Percentiles rank a stretch among this genome's conserved stretches.
Conservation (phyloP, 2,113 vertebrate species). For the Gnathonemus echidnorhynchus region DNA sequence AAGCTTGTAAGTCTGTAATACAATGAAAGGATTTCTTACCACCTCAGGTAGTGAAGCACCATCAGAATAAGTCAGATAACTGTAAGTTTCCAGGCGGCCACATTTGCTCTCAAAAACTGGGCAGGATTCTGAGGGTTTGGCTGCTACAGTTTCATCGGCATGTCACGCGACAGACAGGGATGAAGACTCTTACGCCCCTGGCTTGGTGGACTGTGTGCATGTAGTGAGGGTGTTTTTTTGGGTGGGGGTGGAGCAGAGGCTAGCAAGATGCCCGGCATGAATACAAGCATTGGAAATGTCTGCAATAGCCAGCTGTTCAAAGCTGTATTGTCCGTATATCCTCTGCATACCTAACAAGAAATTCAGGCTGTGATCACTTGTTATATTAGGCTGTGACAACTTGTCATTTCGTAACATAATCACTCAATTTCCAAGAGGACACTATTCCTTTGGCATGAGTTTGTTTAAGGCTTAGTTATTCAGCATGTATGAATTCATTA, state of each 20-base stretch:
- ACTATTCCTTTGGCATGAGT: neutral
- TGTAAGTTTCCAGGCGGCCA: neutral
- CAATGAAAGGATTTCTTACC: constrained; percentile 16
- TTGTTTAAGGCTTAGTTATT: neutral
- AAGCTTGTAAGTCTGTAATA: neutral
- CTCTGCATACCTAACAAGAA: neutral
- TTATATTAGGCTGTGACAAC: neutral
- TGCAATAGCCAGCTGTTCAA: neutral
- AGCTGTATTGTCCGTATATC: neutral
- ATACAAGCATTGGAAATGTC: neutral
- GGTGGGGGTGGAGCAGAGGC: neutral
- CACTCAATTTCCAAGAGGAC: neutral
- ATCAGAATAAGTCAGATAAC: neutral
- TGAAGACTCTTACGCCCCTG: neutral
- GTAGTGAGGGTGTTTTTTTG: neutral
- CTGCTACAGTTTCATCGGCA: neutral
- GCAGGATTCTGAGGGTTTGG: neutral
- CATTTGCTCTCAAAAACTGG: neutral
- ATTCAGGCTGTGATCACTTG: neutral
- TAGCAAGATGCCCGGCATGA: neutral
- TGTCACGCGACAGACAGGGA: neutral
- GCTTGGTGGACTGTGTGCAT: neutral
- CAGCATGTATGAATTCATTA: neutral
- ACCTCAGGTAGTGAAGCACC: neutral
- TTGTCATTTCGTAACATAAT: neutral